A percentile compares a stretch with the other conserved stretches of the same genome.
Conservation (phyloP, 2,113 vertebrate species). For the Heptranchias perlo region DNA sequence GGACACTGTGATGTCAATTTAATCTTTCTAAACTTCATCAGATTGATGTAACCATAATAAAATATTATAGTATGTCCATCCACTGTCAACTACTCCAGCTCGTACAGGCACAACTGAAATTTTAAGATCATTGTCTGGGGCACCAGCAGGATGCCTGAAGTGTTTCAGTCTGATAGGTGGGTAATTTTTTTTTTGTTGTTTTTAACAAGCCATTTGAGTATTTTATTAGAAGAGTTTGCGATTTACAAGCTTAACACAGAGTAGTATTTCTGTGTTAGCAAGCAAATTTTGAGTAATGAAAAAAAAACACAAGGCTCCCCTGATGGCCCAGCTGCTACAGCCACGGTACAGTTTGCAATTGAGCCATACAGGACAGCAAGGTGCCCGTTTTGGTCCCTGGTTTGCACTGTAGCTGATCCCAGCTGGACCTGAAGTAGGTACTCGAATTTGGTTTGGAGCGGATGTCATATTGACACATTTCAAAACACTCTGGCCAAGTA, state of each 20-base stretch:
- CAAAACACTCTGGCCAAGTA: background rate
- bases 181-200: background rate
- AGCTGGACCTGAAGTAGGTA: background rate
- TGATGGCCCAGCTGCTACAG: background rate
- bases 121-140: background rate
- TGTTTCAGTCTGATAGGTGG: background rate
- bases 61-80: background rate
- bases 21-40: background rate
- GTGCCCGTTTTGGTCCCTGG: background rate
- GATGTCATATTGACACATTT: background rate
- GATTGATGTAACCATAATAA: background rate
- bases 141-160: background rate
- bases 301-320: background rate
- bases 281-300: background rate
- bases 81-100: background rate
- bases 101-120: background rate
- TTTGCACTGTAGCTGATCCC: background rate
- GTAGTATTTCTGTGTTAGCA: constrained; percentile 11
- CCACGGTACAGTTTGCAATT: background rate
- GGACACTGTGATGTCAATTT: constrained; percentile 25
- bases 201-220: background rate
- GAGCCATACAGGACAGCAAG: background rate
- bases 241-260: background rate
- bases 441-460: background rate
- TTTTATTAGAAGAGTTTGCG: background rate